A percentile compares a stretch with the other conserved stretches of the same genome.
Evolutionary conservation across 1,140 invertebrate species (phyloP).

Genomic region (Eurosta solidaginis): DNA sequence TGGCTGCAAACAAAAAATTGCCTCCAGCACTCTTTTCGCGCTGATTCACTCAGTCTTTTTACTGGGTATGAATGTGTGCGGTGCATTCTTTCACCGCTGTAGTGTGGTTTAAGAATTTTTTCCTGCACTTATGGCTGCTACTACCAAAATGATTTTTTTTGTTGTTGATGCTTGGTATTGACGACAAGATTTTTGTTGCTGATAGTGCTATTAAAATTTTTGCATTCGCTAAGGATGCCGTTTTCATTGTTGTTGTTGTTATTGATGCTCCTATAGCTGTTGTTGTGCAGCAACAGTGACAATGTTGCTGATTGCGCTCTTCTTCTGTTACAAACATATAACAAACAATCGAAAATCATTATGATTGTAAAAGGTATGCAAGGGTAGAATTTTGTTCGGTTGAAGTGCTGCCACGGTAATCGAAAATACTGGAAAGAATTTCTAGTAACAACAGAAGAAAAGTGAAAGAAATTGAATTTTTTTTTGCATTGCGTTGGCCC

Average conservation of each 20-base stretch:
- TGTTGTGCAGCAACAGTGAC: neutral
- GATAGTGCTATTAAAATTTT: neutral
- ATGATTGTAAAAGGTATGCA: conserved; percentile 24
- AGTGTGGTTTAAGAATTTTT: neutral
- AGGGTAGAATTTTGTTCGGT: neutral
- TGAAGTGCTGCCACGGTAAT: neutral
- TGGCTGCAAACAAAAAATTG: neutral
- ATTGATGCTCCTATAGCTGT: neutral
- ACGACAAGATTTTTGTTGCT: conserved; percentile 2
- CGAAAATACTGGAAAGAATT: neutral
- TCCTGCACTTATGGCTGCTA: neutral
- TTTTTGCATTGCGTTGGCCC: neutral
- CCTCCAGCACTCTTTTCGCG: neutral
- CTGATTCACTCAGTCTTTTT: neutral
- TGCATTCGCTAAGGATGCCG: neutral
- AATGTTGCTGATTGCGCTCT: neutral
- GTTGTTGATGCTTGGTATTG: conserved; percentile 13
- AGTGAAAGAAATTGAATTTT: neutral
- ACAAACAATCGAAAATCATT: neutral
- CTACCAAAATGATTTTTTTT: neutral
- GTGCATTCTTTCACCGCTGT: neutral
- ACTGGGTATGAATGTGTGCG: neutral
- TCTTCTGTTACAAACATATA: neutral
- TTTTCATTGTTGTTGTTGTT: neutral
- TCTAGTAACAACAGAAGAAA: neutral